Percentiles rank a stretch among this genome's conserved stretches.
phyloP scores from a whole-genome alignment of 1,140 invertebrate species.

The Hyposmocoma kahamanoa region DNA sequence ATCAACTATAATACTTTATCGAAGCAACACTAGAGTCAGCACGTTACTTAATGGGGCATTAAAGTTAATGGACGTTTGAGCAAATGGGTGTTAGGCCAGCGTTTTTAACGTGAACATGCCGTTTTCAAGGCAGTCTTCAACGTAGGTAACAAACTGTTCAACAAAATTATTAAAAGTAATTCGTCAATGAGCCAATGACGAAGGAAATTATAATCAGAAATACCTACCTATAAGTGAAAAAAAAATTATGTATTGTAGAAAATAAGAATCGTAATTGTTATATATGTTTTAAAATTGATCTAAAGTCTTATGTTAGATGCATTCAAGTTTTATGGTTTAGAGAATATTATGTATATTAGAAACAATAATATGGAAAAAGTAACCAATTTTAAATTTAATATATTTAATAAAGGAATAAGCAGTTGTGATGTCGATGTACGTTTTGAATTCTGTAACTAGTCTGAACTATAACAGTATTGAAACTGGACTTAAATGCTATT shows the following conservation, averaged over 20 bases:
- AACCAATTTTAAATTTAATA: conserved; percentile 5
- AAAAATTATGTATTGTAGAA: conserved; percentile 2
- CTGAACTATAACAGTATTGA: conserved; percentile 29
- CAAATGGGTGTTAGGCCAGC: no score
- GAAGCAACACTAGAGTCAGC: no score
- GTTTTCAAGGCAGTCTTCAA: no score
- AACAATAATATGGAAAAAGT: neutral
- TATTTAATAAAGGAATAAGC: neutral
- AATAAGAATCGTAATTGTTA: conserved; percentile 4
- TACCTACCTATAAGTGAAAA: conserved; percentile 1
- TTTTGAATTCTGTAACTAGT: neutral
- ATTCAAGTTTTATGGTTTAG: conserved; percentile 10
- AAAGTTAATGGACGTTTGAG: no score
- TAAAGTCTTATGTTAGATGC: conserved; percentile 12
- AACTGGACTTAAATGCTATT: conserved; percentile 35
- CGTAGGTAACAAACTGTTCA: neutral
- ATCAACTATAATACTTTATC: no score
- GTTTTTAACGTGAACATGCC: no score
- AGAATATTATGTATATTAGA: conserved; percentile 1
- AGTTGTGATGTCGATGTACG: conserved; percentile 10
- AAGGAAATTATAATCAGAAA: neutral
- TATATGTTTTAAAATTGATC: conserved; percentile 7
- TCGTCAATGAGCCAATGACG: no score
- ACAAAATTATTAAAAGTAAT: neutral
- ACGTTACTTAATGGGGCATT: no score